Conservation (phyloP, 2,113 vertebrate species). For the Paratilapia polleni region DNA sequence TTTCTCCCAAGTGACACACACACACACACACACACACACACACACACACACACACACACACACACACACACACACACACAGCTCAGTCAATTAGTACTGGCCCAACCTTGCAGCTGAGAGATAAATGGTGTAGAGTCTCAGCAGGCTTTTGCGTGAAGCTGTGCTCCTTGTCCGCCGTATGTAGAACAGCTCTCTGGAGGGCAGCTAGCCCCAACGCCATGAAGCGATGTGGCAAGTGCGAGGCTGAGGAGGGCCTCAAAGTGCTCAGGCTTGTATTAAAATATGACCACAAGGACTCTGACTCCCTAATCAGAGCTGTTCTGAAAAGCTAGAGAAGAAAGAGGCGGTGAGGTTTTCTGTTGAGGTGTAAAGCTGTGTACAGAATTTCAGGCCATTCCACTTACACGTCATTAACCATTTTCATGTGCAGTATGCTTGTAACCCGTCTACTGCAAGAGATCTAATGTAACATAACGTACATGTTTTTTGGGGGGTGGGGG, state of each 20-base stretch:
- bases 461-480: background rate
- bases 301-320: slow-evolving; percentile 48
- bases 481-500: background rate
- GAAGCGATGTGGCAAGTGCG: slow-evolving; percentile 39
- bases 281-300: slow-evolving; percentile 59
- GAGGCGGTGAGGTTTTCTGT: background rate
- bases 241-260: slow-evolving; percentile 43
- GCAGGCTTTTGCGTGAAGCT: slow-evolving; percentile 67
- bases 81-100: slow-evolving; percentile 75
- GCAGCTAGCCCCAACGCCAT: slow-evolving; percentile 51
- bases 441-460: slow-evolving; percentile 28
- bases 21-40: slow-evolving; percentile 38
- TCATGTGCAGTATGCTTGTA: slow-evolving; percentile 29
- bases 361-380: slow-evolving; percentile 18
- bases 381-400: slow-evolving; percentile 49
- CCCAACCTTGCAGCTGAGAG: slow-evolving; percentile 75
- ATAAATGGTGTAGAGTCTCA: slow-evolving; percentile 77
- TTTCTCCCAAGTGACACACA: no score
- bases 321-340: background rate
- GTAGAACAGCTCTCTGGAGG: slow-evolving; percentile 77
- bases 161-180: slow-evolving; percentile 71
- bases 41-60: slow-evolving; percentile 34
- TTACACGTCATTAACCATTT: slow-evolving; percentile 49
- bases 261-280: slow-evolving; percentile 56
- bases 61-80: slow-evolving; percentile 30